Conservation (phyloP, 2,113 vertebrate species). For the Callorhinus ursinus region DNA sequence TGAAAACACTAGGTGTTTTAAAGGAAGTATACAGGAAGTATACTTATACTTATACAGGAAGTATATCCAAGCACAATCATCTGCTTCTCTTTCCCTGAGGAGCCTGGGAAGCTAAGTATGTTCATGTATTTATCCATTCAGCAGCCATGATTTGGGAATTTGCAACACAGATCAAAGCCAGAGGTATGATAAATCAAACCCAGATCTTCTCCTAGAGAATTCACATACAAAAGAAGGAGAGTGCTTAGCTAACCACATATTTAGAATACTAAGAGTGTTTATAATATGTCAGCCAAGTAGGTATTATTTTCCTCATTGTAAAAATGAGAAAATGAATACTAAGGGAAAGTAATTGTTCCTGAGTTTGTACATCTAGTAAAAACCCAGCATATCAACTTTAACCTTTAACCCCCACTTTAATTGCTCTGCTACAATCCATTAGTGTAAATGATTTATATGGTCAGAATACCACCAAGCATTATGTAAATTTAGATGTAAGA, state of each 20-base stretch:
- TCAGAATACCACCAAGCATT: neutral
- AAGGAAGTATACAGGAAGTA: neutral
- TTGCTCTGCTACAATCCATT: neutral
- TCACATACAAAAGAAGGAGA: neutral
- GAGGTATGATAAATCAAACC: neutral
- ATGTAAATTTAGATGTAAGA: neutral
- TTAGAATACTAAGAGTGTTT: neutral
- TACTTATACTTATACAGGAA: neutral
- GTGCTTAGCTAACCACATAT: neutral
- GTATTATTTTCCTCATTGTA: neutral
- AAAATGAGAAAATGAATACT: neutral
- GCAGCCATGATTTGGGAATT: neutral
- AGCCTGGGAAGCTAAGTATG: neutral
- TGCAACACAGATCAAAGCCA: neutral
- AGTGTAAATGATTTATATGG: neutral
- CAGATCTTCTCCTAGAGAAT: neutral
- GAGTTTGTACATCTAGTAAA: neutral
- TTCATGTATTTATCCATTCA: neutral
- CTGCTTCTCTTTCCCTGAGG: neutral
- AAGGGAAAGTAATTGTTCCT: neutral
- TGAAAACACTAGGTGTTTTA: neutral
- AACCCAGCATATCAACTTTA: neutral
- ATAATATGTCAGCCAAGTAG: neutral
- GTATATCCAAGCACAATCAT: neutral
- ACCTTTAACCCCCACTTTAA: neutral